A percentile compares a stretch with the other conserved stretches of the same genome.
Conservation (phyloP, 2,797 vertebrate genomes). For the Onychomys leucogaster region DNA sequence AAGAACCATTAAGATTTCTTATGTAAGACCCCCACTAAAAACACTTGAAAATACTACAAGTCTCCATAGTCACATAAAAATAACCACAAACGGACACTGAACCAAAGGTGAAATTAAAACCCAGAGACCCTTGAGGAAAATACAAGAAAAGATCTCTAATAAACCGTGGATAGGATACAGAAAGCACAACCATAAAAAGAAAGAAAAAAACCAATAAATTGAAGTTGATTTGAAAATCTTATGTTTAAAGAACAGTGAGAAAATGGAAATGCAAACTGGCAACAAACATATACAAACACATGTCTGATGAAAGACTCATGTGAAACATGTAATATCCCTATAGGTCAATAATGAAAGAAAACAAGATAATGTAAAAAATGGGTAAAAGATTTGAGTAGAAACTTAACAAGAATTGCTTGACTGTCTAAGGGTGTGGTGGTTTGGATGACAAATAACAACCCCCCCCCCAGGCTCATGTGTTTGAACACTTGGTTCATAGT, state of each 20-base stretch:
- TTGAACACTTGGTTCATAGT: not conserved
- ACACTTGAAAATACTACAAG: not conserved
- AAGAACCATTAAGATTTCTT: not conserved
- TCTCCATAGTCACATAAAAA: not conserved
- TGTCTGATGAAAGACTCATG: not conserved
- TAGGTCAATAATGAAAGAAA: constrained; percentile 19
- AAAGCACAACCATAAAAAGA: not conserved
- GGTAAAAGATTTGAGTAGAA: not conserved
- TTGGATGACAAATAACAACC: too few species aligned
- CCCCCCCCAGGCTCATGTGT: not conserved
- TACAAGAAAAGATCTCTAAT: not conserved
- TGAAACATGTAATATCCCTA: not conserved
- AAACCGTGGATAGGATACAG: not conserved
- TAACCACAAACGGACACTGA: not conserved
- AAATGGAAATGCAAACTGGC: not conserved
- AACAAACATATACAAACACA: not conserved
- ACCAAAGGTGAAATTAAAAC: not conserved
- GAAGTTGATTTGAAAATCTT: not conserved
- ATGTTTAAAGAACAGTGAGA: not conserved
- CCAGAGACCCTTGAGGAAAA: not conserved
- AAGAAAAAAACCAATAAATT: not conserved
- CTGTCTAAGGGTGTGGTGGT: not conserved
- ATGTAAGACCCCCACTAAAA: not conserved
- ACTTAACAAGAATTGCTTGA: not conserved
- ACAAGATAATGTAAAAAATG: not conserved